Percentiles rank a stretch among this genome's conserved stretches.
Conservation (phyloP, 2,113 vertebrate species). For the Sinocyclocheilus anophthalmus region DNA sequence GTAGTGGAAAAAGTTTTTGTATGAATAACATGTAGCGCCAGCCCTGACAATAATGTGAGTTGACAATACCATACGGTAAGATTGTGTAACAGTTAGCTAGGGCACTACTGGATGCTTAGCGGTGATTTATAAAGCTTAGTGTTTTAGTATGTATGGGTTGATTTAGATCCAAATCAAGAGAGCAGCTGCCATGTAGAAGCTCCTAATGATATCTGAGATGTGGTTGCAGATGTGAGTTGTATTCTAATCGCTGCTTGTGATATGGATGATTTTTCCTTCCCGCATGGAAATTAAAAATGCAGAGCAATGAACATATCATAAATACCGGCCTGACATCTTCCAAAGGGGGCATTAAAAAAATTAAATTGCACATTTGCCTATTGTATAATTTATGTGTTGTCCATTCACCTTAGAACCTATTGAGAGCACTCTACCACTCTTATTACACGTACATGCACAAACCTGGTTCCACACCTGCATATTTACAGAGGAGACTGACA, state of each 20-base stretch:
- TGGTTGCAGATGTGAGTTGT: conserved; percentile 29
- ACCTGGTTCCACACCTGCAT: neutral
- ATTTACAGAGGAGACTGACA: neutral
- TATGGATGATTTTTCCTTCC: conserved; percentile 37
- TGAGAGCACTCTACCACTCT: neutral
- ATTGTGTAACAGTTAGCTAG: neutral
- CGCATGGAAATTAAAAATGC: conserved; percentile 54
- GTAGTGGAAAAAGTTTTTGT: neutral
- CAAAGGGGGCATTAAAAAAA: conserved; percentile 52
- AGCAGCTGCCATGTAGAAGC: conserved; percentile 20
- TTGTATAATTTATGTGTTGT: conserved; percentile 43
- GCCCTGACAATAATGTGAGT: neutral
- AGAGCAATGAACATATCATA: conserved; percentile 52
- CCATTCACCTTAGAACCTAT: neutral
- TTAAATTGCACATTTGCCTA: conserved; percentile 31
- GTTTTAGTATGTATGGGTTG: conserved; percentile 15
- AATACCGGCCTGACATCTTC: conserved; percentile 52
- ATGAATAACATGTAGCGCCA: neutral
- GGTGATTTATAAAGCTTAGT: conserved; percentile 20
- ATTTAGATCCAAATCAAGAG: conserved; percentile 25
- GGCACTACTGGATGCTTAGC: conserved; percentile 1
- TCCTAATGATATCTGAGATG: conserved; percentile 28
- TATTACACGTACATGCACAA: neutral
- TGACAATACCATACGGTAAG: neutral
- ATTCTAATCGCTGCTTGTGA: conserved; percentile 39